A percentile compares a stretch with the other conserved stretches of the same genome.
Evolutionary conservation across 2,797 vertebrate genomes (phyloP).

Genomic region (Acanthurus lineatus): DNA sequence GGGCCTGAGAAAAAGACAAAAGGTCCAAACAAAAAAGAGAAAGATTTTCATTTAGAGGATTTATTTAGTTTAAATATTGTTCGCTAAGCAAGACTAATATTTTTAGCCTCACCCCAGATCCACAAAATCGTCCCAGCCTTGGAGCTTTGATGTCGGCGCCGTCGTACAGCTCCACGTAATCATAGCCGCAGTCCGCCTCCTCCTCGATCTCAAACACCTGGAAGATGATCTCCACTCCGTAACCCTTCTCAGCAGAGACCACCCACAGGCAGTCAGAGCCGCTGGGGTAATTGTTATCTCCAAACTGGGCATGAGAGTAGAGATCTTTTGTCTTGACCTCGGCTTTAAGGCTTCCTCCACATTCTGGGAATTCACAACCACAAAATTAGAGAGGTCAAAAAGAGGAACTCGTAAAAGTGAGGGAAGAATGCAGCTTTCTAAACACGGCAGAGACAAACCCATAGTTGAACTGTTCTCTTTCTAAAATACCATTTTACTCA

Average conservation of each 20-base stretch:
- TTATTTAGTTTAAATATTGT: neutral
- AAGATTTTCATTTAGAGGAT: neutral
- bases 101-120: conserved; percentile 91
- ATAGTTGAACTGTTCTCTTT: conserved; percentile 23
- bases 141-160: conserved; percentile 94
- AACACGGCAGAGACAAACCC: conserved; percentile 40
- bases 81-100: neutral
- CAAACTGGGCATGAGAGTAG: conserved; percentile 97
- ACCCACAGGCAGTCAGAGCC: conserved; percentile 96
- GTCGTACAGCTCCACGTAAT: conserved; percentile 98
- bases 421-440: conserved; percentile 58
- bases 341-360: conserved; percentile 93
- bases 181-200: conserved; percentile 96
- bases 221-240: conserved; percentile 97
- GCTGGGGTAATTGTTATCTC: conserved; percentile 96
- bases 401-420: conserved; percentile 61
- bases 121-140: conserved; percentile 95
- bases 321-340: conserved; percentile 98
- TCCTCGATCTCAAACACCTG: conserved; percentile 99
- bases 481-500: conserved; percentile 15
- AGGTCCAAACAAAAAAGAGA: neutral
- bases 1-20: conserved; percentile 86
- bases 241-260: conserved; percentile 95
- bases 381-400: conserved; percentile 78
- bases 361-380: conserved; percentile 88